phyloP scores from a whole-genome alignment of 2,113 vertebrate species.

The Hippocampus comes region DNA sequence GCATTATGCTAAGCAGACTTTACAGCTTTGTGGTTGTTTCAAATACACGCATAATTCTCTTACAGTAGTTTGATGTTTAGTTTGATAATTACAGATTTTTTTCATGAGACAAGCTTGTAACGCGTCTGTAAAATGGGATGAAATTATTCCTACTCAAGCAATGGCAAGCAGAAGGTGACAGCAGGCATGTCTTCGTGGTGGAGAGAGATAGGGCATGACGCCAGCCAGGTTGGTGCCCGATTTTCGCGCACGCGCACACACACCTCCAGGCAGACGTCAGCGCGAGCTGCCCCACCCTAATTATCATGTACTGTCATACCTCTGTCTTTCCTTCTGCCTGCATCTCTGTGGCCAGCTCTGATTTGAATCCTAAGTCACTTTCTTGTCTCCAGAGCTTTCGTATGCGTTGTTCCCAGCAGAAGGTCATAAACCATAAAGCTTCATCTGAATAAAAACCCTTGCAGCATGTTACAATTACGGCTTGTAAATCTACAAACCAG shows the following conservation, averaged over 20 bases:
- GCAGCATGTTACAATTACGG: constrained; percentile 39
- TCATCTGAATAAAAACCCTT: constrained; percentile 25
- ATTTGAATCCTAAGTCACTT: constrained; percentile 18
- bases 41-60: no score
- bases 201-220: constrained; percentile 34
- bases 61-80: no score
- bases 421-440: background rate
- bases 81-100: no score
- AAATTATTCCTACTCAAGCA: no score
- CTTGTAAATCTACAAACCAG: constrained; percentile 49
- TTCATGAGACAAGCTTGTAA: no score
- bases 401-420: constrained; percentile 18
- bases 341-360: background rate
- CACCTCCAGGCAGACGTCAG: constrained; percentile 50
- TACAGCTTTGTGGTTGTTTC: no score
- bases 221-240: constrained; percentile 63
- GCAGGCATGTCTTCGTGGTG: no score
- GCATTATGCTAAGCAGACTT: no score
- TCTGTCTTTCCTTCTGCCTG: constrained; percentile 15
- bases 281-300: constrained; percentile 64
- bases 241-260: constrained; percentile 43
- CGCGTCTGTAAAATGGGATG: no score
- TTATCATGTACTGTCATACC: constrained; percentile 34
- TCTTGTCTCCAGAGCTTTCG: background rate
- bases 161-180: background rate